phyloP scores from a whole-genome alignment of 2,888 invertebrate genomes.

The Osedax fenrisi region DNA sequence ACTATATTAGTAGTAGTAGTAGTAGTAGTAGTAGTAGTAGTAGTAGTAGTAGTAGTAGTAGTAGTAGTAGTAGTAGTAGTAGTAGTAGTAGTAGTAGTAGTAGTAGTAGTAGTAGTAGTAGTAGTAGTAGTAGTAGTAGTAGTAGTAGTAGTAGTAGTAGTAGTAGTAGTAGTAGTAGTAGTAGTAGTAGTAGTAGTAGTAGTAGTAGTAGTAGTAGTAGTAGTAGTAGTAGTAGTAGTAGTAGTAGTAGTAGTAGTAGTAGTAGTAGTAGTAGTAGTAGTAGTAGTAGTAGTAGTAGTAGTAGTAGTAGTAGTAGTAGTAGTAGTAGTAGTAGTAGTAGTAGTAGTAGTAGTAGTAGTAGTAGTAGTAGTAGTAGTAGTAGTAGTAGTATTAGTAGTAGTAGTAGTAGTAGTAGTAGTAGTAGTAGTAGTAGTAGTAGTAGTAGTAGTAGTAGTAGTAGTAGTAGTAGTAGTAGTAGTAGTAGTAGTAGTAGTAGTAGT shows the following conservation, averaged over 20 bases:
- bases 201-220: conserved; percentile 9
- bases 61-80: conserved; percentile 9
- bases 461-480: neutral
- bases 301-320: conserved; percentile 8
- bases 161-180: conserved; percentile 13
- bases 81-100: conserved; percentile 9
- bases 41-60: conserved; percentile 9
- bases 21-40: conserved; percentile 9
- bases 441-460: neutral
- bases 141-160: conserved; percentile 13
- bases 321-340: neutral
- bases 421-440: neutral
- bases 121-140: conserved; percentile 14
- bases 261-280: neutral
- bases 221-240: conserved; percentile 13
- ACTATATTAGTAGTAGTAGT: conserved; percentile 13
- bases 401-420: neutral
- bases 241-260: conserved; percentile 9
- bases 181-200: conserved; percentile 5
- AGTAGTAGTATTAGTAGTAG: neutral
- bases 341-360: conserved; percentile 9
- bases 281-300: conserved; percentile 5
- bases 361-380: conserved; percentile 16
- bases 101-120: conserved; percentile 9
- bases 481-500: conserved; percentile 13